These are phyloP conservation scores for Sternotherus odoratus DNA, from an alignment of 2,797 vertebrate species.

Conservation along the genomic window DNA sequence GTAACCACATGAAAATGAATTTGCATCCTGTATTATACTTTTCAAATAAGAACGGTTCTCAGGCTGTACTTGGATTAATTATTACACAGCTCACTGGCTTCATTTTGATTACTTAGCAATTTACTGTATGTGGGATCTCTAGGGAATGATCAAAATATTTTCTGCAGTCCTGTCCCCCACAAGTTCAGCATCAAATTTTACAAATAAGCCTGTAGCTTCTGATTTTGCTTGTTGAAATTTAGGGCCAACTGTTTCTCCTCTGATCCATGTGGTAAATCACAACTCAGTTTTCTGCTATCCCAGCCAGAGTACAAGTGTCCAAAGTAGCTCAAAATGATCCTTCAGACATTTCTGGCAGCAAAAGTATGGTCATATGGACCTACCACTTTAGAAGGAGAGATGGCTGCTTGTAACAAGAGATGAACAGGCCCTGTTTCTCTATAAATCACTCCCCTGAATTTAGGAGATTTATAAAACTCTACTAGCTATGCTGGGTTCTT, in stretches of 20 bases:
- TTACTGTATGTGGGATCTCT: background rate
- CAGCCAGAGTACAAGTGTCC: rapidly evolving
- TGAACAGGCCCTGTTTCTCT: background rate
- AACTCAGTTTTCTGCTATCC: background rate
- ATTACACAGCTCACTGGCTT: conserved; percentile 34
- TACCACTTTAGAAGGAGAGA: background rate
- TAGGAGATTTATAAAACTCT: background rate
- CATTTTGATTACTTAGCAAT: background rate
- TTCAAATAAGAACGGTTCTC: background rate
- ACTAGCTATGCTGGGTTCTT: background rate
- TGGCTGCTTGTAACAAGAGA: no score
- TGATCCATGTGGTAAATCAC: rapidly evolving
- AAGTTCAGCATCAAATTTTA: no score
- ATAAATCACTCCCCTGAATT: background rate
- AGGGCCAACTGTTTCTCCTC: background rate
- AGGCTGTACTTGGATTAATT: conserved; percentile 1
- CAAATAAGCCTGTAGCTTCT: background rate
- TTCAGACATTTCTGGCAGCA: background rate
- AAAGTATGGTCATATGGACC: background rate
- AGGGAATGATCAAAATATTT: background rate
- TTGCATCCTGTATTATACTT: rapidly evolving
- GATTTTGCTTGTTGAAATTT: background rate
- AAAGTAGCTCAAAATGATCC: background rate
- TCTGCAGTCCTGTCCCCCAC: rapidly evolving
- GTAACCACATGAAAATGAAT: conserved; percentile 17